Evolutionary conservation across 2,888 invertebrate species (phyloP), one percentile per base, ranked within the genome.

Genomic region (Horisme vitalbata): DNA sequence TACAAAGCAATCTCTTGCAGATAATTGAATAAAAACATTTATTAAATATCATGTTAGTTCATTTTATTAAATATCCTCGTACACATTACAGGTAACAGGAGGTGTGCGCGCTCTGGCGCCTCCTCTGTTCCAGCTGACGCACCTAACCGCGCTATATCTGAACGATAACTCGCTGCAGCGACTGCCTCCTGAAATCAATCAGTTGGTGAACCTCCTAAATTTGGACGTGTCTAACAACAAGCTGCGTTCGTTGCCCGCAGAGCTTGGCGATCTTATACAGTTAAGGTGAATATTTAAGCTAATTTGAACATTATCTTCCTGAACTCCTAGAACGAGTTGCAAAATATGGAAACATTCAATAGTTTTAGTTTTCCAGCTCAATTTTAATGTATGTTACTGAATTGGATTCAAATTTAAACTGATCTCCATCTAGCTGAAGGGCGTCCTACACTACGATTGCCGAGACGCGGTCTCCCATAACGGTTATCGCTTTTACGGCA

Each of bases 201-300:
- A 93, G 70, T 91, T 99, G 64, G 91, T 91, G 54, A 96, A 96
- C 87, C 92, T 99, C 58, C 94, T 95, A 68, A 94, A 95, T 56
- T 91, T 99, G 62, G 99, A 99, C 90, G 91, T 98, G 66, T 98
- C 98, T 60, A 95, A 94, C 82, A 99, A 99, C 90, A 98, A 98
- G 88, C 91, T 99, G 68, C 93, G 98, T 57, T 95, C 95, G 78
- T 91, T 99, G 83, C 99, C 99, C 56, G 94, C 97, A 41, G 99
- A 99, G 90, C 92, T 99, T 38, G 99, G 99, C 49, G 99, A 99
- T 83, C 94, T 99, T 76, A 96, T 97, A 84, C 94, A 96, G 79
- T 93, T 99, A 75, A 95, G 95, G 96, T 96, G 63, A 71, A 57
- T 57, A 45, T 37, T 10, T 15, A 24, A 8, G 11, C 9, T 26